Percentiles rank a stretch among this genome's conserved stretches.
Conservation (phyloP, 2,113 vertebrate genomes). For the Ceratotherium simum region DNA sequence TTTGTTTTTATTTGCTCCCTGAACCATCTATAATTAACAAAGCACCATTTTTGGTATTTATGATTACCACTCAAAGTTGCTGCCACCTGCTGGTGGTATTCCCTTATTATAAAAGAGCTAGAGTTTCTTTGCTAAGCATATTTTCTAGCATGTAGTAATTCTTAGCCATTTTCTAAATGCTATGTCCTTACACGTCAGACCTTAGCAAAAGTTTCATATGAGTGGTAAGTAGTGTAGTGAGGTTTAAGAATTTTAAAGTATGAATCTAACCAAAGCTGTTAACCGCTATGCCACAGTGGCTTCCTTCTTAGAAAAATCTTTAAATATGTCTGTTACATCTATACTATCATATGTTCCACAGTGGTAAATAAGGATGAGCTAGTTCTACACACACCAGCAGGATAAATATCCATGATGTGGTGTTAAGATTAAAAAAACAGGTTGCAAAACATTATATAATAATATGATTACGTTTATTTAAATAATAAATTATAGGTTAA, state of each 20-base stretch:
- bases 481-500: background rate
- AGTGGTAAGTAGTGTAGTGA: background rate
- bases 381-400: background rate
- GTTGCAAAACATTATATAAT: background rate
- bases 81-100: background rate
- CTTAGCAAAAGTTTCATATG: background rate
- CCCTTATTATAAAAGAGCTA: background rate
- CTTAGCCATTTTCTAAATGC: background rate
- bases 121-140: background rate
- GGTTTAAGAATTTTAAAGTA: background rate
- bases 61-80: background rate
- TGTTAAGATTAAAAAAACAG: background rate
- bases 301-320: background rate
- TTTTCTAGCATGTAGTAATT: background rate
- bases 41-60: background rate
- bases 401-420: background rate
- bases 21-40: background rate
- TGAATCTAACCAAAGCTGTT: background rate
- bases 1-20: slow-evolving; percentile 9
- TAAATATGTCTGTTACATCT: background rate
- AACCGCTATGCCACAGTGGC: background rate
- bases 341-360: background rate
- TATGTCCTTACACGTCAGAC: background rate
- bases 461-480: background rate
- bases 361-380: background rate